Conservation (phyloP, 1,140 invertebrate genomes). For the Phymastichus coffea region DNA sequence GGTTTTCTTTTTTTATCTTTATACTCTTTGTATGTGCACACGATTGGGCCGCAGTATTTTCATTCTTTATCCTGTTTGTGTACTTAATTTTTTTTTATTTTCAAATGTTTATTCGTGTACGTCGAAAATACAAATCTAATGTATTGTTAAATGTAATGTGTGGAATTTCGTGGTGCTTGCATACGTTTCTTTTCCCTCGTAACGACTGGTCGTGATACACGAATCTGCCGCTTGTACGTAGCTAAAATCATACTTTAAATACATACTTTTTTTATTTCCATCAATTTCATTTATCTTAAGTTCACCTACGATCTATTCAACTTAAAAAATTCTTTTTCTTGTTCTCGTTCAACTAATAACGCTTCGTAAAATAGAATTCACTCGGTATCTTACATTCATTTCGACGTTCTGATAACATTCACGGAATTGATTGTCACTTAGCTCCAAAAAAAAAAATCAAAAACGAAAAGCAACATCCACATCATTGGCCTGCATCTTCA, state of each 20-base stretch:
- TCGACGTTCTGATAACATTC: constrained; percentile 33
- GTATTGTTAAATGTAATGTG: too few species aligned
- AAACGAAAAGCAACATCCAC: too few species aligned
- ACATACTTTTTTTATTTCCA: constrained; percentile 1
- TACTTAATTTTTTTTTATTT: constrained; percentile 2
- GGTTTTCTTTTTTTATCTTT: constrained; percentile 17
- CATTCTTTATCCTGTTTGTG: neutral
- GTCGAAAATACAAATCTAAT: constrained; percentile 21
- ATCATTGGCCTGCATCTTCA: too few species aligned
- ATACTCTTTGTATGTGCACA: too few species aligned
- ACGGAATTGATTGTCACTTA: constrained; percentile 41
- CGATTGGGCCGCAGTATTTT: neutral
- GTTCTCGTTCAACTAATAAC: constrained; percentile 20
- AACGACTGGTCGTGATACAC: constrained; percentile 15
- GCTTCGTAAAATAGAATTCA: constrained; percentile 29
- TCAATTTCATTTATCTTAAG: too few species aligned
- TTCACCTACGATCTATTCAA: too few species aligned
- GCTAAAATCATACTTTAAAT: constrained; percentile 6
- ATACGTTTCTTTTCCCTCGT: neutral
- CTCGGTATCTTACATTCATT: constrained; percentile 27
- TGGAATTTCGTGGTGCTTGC: too few species aligned
- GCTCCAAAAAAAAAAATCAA: constrained; percentile 17
- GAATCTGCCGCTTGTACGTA: constrained; percentile 16
- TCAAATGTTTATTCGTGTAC: constrained; percentile 14
- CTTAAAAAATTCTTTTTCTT: too few species aligned